A percentile compares a stretch with the other conserved stretches of the same genome.
Conservation (phyloP, 35 echinoderm and acorn worm genomes). For the Ophiothrix spiculata region DNA sequence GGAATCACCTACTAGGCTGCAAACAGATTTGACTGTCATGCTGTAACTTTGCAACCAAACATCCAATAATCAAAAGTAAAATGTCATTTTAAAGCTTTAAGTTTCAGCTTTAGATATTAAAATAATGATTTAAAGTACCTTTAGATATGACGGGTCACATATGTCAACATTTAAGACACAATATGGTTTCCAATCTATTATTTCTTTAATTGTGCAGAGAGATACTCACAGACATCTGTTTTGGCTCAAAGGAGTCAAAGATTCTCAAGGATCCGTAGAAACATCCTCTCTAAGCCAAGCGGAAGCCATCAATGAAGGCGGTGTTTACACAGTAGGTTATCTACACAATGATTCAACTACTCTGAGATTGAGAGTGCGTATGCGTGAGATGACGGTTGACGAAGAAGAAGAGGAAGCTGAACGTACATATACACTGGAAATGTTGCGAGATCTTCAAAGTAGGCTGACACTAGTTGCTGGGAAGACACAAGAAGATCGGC, state of each 20-base stretch:
- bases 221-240: neutral
- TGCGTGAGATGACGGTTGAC: neutral
- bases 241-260: constrained; percentile 4
- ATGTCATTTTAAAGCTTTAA: too few species aligned
- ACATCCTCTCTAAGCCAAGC: neutral
- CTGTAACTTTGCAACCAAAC: too few species aligned
- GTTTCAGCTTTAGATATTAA: too few species aligned
- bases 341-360: neutral
- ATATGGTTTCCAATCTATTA: too few species aligned
- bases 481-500: neutral
- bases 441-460: neutral
- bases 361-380: neutral
- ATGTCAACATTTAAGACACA: too few species aligned
- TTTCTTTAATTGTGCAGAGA: too few species aligned
- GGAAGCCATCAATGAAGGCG: neutral
- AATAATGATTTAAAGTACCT: too few species aligned
- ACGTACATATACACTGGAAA: neutral
- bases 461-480: neutral
- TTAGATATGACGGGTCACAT: too few species aligned
- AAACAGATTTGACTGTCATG: too few species aligned
- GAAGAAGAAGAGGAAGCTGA: neutral
- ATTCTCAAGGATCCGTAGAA: neutral
- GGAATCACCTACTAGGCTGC: too few species aligned
- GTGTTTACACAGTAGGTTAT: neutral
- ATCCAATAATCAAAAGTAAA: too few species aligned